Percentiles rank a stretch among this genome's conserved stretches.
Conservation (phyloP, 2,113 vertebrate species). For the Anseranas semipalmata region DNA sequence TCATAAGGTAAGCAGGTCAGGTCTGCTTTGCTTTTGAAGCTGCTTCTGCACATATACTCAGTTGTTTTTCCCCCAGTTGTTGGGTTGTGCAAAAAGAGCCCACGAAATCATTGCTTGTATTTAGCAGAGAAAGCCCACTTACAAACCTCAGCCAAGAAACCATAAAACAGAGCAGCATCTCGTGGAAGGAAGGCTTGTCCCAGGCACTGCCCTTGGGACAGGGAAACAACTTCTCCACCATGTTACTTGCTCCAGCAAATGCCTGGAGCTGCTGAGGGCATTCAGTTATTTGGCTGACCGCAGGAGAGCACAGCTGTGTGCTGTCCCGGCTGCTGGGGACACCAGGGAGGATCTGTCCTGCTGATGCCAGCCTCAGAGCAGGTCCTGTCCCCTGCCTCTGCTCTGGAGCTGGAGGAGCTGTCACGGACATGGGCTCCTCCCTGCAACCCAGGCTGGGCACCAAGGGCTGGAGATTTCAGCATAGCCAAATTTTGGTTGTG, state of each 20-base stretch:
- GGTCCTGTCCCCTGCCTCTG: background rate
- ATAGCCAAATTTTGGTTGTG: background rate
- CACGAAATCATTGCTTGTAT: background rate
- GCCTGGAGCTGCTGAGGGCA: background rate
- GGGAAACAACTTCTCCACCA: background rate
- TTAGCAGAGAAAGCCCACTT: background rate
- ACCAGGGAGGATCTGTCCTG: too few species aligned
- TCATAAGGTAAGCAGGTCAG: background rate
- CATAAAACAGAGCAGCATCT: background rate
- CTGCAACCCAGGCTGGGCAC: too few species aligned
- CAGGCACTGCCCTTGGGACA: too few species aligned
- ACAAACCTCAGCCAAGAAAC: background rate
- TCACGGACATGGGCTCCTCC: too few species aligned
- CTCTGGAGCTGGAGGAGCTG: too few species aligned
- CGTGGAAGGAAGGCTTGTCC: background rate
- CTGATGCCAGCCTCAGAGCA: too few species aligned
- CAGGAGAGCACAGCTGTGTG: too few species aligned
- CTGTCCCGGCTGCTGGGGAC: too few species aligned
- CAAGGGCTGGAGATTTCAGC: background rate
- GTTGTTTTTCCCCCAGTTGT: background rate
- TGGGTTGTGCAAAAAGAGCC: background rate
- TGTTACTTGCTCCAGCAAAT: background rate
- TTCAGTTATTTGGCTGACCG: background rate
- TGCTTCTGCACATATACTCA: background rate
- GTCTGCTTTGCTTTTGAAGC: background rate